These are phyloP conservation scores for Drosophila saltans DNA, from an alignment of 1,140 invertebrate species.

Conservation along the genomic window DNA sequence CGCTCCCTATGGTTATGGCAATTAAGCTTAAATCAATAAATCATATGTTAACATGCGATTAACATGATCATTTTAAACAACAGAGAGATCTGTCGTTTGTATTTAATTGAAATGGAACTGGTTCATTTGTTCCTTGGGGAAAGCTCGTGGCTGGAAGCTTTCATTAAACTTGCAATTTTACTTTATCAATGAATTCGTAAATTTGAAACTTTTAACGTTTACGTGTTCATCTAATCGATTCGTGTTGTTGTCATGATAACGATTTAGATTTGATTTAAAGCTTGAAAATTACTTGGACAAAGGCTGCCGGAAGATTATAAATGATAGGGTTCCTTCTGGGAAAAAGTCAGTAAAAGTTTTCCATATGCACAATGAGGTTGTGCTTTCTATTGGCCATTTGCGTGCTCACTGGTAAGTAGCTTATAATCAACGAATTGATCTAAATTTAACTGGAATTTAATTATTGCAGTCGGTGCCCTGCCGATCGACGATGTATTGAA, in stretches of 20 bases:
- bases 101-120: background rate
- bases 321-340: conserved; percentile 29
- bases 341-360: conserved; percentile 38
- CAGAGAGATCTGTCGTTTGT: background rate
- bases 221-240: conserved; percentile 2
- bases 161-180: background rate
- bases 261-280: conserved; percentile 34
- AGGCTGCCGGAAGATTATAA: conserved; percentile 47
- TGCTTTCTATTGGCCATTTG: conserved; percentile 54
- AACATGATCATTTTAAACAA: background rate
- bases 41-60: conserved; percentile 35
- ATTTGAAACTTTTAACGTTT: background rate
- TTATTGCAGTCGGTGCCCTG: conserved; percentile 37
- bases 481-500: conserved; percentile 48
- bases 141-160: background rate
- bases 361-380: conserved; percentile 56
- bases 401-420: conserved; percentile 61
- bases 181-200: background rate
- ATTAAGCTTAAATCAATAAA: conserved; percentile 32
- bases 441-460: background rate
- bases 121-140: background rate
- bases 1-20: conserved; percentile 75
- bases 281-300: background rate
- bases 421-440: background rate
- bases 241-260: conserved; percentile 37